phyloP scores from a whole-genome alignment of 1,140 invertebrate species.

The Maconellicoccus hirsutus region DNA sequence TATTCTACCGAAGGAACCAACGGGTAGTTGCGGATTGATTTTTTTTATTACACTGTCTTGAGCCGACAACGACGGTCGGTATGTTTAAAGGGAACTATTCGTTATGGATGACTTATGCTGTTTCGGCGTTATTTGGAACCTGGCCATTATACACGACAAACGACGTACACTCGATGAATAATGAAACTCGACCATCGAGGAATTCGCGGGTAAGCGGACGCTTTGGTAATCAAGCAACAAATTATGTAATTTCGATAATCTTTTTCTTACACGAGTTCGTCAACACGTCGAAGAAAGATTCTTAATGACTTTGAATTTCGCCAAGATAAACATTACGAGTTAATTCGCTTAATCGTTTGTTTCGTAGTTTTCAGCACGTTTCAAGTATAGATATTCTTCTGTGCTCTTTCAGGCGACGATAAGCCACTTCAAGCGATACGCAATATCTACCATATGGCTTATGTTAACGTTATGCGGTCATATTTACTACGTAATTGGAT shows the following conservation, averaged over 20 bases:
- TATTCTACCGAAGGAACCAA: not conserved
- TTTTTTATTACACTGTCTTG: not conserved
- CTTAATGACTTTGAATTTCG: no score
- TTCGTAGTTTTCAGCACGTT: no score
- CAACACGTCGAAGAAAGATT: no score
- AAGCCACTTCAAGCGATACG: not conserved
- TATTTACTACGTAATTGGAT: not conserved
- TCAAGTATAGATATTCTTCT: not conserved
- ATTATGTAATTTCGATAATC: not conserved
- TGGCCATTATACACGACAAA: conserved; percentile 14
- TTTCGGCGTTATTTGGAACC: conserved; percentile 1
- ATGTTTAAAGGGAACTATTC: not conserved
- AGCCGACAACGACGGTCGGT: not conserved
- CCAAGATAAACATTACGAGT: no score
- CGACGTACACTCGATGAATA: not conserved
- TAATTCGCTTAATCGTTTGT: no score
- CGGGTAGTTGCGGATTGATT: conserved; percentile 27
- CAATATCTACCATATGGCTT: not conserved
- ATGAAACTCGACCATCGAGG: not conserved
- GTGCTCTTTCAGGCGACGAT: not conserved
- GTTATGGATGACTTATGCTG: conserved; percentile 9
- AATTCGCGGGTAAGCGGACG: conserved; percentile 24
- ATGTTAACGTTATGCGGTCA: not conserved
- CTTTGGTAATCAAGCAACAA: conserved; percentile 10
- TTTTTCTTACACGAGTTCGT: no score